These are phyloP conservation scores for Scarus forsteni DNA, from an alignment of 2,797 vertebrate genomes.

Conservation along the genomic window DNA sequence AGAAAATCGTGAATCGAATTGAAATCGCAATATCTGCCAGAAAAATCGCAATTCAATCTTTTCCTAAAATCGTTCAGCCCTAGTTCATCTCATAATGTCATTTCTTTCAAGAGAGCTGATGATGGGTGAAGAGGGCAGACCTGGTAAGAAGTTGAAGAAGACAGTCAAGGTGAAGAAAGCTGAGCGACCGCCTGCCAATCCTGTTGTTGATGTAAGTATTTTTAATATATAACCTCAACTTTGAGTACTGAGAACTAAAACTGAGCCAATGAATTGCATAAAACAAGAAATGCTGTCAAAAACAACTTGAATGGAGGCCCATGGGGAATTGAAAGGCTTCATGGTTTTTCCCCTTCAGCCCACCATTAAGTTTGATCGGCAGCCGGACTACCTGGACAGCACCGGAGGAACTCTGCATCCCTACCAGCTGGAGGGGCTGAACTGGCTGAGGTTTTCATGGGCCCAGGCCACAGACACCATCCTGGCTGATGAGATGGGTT, in stretches of 20 bases:
- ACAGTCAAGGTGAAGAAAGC: constrained; percentile 92
- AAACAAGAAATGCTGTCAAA: not conserved
- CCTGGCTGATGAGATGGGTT: constrained; percentile 97
- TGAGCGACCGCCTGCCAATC: constrained; percentile 94
- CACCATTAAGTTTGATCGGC: constrained; percentile 98
- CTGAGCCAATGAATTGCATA: not conserved
- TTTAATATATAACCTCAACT: not conserved
- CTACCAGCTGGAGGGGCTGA: constrained; percentile 97
- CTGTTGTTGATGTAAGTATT: constrained; percentile 94
- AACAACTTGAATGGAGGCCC: not conserved
- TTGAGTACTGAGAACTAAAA: not conserved
- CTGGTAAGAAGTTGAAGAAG: constrained; percentile 94
- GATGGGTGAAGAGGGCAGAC: constrained; percentile 95
- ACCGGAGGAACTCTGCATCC: constrained; percentile 95
- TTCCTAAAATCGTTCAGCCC: no score
- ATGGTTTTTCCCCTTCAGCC: constrained; percentile 81
- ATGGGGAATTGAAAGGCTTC: constrained; percentile 3
- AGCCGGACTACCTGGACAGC: constrained; percentile 94
- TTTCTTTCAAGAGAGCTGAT: constrained; percentile 89
- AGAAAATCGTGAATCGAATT: no score
- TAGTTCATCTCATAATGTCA: not conserved
- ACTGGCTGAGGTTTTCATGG: constrained; percentile 99
- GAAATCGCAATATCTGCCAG: no score
- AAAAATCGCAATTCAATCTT: no score
- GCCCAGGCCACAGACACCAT: constrained; percentile 99